Base-by-base conservation (phyloP, 2,797 vertebrate genomes). In the Scolopax bukidnonensis region DNA sequence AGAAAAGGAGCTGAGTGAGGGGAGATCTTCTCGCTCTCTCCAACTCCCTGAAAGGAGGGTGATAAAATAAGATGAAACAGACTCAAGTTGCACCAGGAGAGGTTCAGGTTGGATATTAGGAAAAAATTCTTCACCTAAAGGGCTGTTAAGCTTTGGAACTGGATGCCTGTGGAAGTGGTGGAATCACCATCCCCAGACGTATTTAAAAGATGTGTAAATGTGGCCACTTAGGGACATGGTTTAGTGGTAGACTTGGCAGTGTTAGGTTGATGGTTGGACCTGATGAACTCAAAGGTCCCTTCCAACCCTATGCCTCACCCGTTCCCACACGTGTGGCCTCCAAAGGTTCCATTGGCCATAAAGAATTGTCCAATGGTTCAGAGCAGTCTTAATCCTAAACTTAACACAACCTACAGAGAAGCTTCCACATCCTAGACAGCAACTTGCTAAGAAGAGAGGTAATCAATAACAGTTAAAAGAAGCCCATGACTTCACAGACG, bases 401-500 rank as follows among this genome's bases (percentile, higher is more conserved):
- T 21, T 21, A 17, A 15, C 21, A 27, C 71, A 23, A 41, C 14
- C 40, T 17, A 20, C n/a, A 15, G 15, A 2, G 8, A 15, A 45
- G 7, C 9, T 56, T 33, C 30, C 38, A 6, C 36, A 28, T 4
- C 18, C 19, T 4, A 21, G 41, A 16, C 2, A 4, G 19, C 40
- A 14, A 6, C 4, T n/a, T 4, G 8, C 12, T 18, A 3, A 10
- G 40, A 27, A 12, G 7, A 17, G 33, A 9, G 16, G 19, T 27
- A 24, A 33, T 0, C 4, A 24, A 0, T 2, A n/a, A 6, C 33
- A 27, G 6, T 1, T 3, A 17, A 30, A 47, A 54, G 30, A 40
- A 43, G 20, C 3, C 3, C 27, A 7, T 18, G 4, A 1, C 24
- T 24, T 30, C 13, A 28, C 12, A 4, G 32, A 0, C 1, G 2